Percentiles rank a stretch among this genome's conserved stretches.
Evolutionary conservation across 1,140 invertebrate species (phyloP).

Genomic region (Laodelphax striatellus): DNA sequence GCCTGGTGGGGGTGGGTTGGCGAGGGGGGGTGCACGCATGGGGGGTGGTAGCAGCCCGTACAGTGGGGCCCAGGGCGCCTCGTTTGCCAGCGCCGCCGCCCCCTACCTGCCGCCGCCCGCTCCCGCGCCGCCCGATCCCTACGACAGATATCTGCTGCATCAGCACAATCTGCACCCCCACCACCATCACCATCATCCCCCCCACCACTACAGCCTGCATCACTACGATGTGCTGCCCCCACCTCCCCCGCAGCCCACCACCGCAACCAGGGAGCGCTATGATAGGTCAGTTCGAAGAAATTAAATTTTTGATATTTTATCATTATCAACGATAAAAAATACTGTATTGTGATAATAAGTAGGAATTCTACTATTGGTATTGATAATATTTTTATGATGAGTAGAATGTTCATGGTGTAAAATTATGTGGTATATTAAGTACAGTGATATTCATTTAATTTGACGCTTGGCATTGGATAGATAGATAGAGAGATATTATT

Average conservation of each 20-base stretch:
- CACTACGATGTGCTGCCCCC: not conserved
- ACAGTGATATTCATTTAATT: too few species aligned
- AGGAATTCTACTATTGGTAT: too few species aligned
- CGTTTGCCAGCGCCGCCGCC: conserved; percentile 10
- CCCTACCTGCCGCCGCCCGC: conserved; percentile 31
- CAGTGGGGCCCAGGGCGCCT: conserved; percentile 9
- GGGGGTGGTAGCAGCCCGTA: conserved; percentile 23
- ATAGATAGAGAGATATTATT: too few species aligned
- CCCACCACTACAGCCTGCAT: not conserved
- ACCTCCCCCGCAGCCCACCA: not conserved
- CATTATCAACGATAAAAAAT: too few species aligned
- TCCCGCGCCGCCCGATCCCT: conserved; percentile 25
- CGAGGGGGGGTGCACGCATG: conserved; percentile 30
- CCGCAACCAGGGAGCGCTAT: not conserved
- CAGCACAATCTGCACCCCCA: not conserved
- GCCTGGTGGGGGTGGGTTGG: conserved; percentile 30
- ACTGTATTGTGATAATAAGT: too few species aligned
- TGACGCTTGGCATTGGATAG: too few species aligned
- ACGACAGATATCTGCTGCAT: conserved; percentile 2
- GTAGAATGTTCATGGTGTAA: too few species aligned
- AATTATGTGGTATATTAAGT: too few species aligned
- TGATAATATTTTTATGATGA: too few species aligned
- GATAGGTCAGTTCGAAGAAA: not conserved
- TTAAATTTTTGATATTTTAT: too few species aligned
- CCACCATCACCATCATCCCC: not conserved